These are phyloP conservation scores for Onychostruthus taczanowskii DNA, from an alignment of 2,113 vertebrate genomes.

Conservation along the genomic window DNA sequence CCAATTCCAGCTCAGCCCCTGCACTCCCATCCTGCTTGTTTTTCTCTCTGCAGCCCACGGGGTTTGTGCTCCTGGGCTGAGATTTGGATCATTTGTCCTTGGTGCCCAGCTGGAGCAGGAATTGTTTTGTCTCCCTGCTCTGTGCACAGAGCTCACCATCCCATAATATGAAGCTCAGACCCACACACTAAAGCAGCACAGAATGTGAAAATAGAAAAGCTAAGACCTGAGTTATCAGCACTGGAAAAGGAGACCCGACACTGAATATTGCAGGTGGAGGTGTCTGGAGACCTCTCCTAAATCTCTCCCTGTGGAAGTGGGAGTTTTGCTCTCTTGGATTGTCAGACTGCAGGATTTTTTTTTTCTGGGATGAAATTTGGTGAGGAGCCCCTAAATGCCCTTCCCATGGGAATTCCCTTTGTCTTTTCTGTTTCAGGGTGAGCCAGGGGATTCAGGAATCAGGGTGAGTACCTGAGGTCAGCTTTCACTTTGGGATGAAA, in stretches of 20 bases:
- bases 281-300: background rate
- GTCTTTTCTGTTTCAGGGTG: slow-evolving; percentile 75
- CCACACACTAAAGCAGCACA: background rate
- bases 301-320: background rate
- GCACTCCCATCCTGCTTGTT: too few relatives aligned
- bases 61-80: too few relatives aligned
- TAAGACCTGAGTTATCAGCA: background rate
- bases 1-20: too few relatives aligned
- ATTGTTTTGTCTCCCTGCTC: background rate
- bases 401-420: background rate
- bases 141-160: background rate
- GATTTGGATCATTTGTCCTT: too few relatives aligned
- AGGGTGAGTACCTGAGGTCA: slow-evolving; percentile 71
- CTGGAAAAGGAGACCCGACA: background rate
- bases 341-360: background rate
- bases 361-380: background rate
- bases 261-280: background rate
- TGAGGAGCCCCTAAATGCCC: background rate
- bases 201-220: background rate
- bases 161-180: background rate
- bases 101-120: background rate
- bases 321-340: background rate
- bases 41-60: too few relatives aligned
- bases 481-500: background rate
- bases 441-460: slow-evolving; percentile 75